Conservation (phyloP, 1,140 invertebrate species). For the Zaprionus ornatus region DNA sequence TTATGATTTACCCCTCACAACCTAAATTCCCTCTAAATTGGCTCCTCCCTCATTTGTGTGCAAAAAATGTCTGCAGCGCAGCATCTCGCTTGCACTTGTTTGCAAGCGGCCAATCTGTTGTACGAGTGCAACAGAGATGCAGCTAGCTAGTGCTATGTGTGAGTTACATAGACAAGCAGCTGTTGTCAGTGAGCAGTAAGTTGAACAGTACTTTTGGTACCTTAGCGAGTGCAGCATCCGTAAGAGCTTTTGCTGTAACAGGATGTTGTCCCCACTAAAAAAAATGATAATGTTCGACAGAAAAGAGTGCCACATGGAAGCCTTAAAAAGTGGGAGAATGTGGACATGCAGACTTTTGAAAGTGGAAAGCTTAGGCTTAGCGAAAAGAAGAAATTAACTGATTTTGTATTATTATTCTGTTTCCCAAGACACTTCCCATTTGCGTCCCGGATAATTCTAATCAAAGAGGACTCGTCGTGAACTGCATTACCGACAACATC, state of each 20-base stretch:
- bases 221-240: background rate
- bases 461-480: no score
- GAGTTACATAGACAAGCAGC: conserved; percentile 3
- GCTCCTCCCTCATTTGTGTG: conserved; percentile 55
- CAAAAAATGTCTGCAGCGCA: conserved; percentile 53
- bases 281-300: conserved; percentile 12
- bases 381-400: no score
- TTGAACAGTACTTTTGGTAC: background rate
- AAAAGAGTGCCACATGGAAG: no score
- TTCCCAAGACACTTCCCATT: no score
- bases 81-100: conserved; percentile 34
- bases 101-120: no score
- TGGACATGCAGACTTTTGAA: no score
- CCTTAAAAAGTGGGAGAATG: no score
- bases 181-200: conserved; percentile 19
- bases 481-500: no score
- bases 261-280: background rate
- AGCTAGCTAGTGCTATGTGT: background rate
- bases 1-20: background rate
- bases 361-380: no score
- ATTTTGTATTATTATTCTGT: no score
- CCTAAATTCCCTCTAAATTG: conserved; percentile 9
- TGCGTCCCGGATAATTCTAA: no score
- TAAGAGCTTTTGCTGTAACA: background rate
- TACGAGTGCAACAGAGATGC: conserved; percentile 32